phyloP scores from a whole-genome alignment of 2,113 vertebrate species.

The Sphyrna mokarran region DNA sequence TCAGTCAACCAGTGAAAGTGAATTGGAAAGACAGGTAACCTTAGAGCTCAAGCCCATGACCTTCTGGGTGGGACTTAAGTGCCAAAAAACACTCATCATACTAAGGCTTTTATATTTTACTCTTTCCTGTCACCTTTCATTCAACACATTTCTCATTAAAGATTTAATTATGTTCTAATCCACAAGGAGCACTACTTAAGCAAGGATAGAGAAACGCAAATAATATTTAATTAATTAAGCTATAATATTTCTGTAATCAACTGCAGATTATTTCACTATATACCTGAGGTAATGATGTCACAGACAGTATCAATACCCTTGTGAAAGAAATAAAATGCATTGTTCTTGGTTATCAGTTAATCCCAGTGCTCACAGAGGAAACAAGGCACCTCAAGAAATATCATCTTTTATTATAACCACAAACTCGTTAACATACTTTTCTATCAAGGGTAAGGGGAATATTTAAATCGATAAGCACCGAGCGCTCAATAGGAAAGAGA shows the following conservation, averaged over 20 bases:
- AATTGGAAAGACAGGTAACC: neutral
- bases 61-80: neutral
- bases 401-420: neutral
- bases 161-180: conserved; percentile 25
- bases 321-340: neutral
- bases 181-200: neutral
- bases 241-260: conserved; percentile 31
- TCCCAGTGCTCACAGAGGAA: neutral
- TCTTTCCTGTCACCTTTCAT: conserved; percentile 11
- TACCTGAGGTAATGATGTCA: neutral
- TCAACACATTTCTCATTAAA: conserved; percentile 13
- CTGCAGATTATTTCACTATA: neutral
- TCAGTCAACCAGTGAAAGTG: neutral
- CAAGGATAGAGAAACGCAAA: neutral
- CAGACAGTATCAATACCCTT: neutral
- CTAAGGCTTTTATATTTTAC: neutral
- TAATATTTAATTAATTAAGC: conserved; percentile 7
- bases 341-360: neutral
- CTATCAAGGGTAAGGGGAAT: neutral
- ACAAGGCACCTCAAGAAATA: neutral
- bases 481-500: neutral
- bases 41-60: neutral
- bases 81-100: no score
- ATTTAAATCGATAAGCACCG: neutral
- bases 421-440: neutral